Evolutionary conservation across 2,888 invertebrate genomes (phyloP).

Genomic region (Cephus pulcher): DNA sequence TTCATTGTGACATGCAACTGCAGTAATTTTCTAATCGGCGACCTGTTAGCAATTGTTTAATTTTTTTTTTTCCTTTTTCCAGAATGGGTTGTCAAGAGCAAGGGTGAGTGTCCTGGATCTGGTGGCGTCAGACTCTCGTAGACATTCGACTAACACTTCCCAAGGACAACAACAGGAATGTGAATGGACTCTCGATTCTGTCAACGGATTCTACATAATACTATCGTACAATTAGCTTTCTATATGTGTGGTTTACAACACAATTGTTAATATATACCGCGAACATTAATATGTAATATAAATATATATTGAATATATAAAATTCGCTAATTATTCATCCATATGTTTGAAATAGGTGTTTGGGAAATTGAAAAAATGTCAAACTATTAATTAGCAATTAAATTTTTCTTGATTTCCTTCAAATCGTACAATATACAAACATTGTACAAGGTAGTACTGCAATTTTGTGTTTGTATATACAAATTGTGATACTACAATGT

Average conservation of each 20-base stretch:
- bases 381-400: not conserved
- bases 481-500: not conserved
- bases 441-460: not conserved
- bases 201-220: not conserved
- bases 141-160: slow-evolving; percentile 31
- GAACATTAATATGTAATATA: not conserved
- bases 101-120: slow-evolving; percentile 75
- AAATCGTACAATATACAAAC: not conserved
- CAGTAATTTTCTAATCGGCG: not conserved
- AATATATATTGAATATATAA: not conserved
- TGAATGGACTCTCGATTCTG: not conserved
- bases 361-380: not conserved
- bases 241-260: not conserved
- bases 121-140: slow-evolving; percentile 74
- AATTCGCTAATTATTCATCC: not conserved
- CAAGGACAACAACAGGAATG: not conserved
- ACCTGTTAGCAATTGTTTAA: not conserved
- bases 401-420: not conserved
- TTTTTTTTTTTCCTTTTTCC: slow-evolving; percentile 43
- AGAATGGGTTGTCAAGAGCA: slow-evolving; percentile 72
- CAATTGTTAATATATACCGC: not conserved
- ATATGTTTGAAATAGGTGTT: not conserved
- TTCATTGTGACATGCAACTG: not conserved
- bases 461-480: not conserved
- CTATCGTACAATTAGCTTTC: not conserved